phyloP scores from a whole-genome alignment of 2,113 vertebrate species.

The Buteo buteo region DNA sequence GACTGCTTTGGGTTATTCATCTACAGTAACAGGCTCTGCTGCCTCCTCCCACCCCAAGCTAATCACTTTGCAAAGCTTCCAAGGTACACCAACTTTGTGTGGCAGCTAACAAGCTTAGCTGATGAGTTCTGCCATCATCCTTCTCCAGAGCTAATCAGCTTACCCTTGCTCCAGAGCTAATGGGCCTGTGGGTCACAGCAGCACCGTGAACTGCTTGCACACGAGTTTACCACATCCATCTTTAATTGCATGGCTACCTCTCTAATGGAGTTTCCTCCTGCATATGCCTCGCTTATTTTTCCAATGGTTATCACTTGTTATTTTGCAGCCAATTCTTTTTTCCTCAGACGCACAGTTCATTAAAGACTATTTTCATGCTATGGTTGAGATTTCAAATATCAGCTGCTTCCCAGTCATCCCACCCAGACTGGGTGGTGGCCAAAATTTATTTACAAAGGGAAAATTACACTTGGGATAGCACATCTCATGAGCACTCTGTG shows the following conservation, averaged over 20 bases:
- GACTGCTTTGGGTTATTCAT: conserved; percentile 32
- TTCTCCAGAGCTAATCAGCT: conserved; percentile 62
- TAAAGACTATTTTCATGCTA: conserved; percentile 41
- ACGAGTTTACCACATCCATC: neutral
- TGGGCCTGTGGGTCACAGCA: conserved; percentile 50
- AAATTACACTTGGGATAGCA: neutral
- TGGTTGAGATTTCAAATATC: conserved; percentile 26
- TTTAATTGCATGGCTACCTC: conserved; percentile 28
- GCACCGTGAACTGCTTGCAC: neutral
- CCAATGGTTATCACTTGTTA: conserved; percentile 26
- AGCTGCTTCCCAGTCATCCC: conserved; percentile 37
- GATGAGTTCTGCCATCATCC: conserved; percentile 54
- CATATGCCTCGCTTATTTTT: neutral
- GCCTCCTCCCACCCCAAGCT: conserved; percentile 44
- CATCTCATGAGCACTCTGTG: neutral
- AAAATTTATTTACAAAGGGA: conserved; percentile 25
- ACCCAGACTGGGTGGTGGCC: conserved; percentile 19
- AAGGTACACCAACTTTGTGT: conserved; percentile 39
- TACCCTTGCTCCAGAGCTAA: conserved; percentile 50
- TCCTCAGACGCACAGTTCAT: conserved; percentile 4
- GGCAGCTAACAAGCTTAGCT: conserved; percentile 62
- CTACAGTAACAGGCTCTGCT: conserved; percentile 29
- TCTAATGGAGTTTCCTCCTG: conserved; percentile 42
- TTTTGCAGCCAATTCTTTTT: conserved; percentile 32
- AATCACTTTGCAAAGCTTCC: conserved; percentile 53